Evolutionary conservation across 2,113 vertebrate species (phyloP), one percentile per base, ranked within the genome.

Genomic region (Alligator mississippiensis): DNA sequence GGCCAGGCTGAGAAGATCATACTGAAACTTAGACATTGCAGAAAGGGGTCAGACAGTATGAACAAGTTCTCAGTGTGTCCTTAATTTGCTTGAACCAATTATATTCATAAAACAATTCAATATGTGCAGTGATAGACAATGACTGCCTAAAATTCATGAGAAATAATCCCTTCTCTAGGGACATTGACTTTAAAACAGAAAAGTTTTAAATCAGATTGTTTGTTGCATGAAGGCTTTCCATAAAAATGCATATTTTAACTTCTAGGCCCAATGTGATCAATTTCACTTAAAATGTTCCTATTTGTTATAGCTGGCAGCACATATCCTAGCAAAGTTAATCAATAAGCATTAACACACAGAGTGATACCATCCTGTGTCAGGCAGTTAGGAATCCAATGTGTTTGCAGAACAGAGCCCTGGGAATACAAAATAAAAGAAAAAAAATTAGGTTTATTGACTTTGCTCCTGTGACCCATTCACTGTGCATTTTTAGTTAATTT

Each of bases 291-390:
- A 94, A 85, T 77, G 82, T 93, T 96, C 90, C 90, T 89, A 90
- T 80, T 89, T 96, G 89, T 91, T 96, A 82, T 72, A 93, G 94
- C 96, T 95, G 83, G 92, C 93, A 97, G 89, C 93, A 92, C 72
- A 90, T 60, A 96, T 47, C 87, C 92, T 58, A 95, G 84, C n/a
- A 88, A 96, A 96, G 64, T 28, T 93, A 88, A 97, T 97, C 96
- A 94, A 97, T 97, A 96, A 93, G 80, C 87, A 89, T 89, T 95
- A 97, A 89, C 96, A 92, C 84, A 95, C 88, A 97, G 86, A 97
- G 94, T 96, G 95, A 96, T 97, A 91, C 88, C 82, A 90, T 94
- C 95, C 93, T 92, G 95, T 94, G 82, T 94, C 93, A 95, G 80
- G 93, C 91, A 96, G 94, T 87, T 93, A 95, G 93, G 80, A 90